phyloP scores from a whole-genome alignment of 2,888 invertebrate species.

The Drosophila picticornis region DNA sequence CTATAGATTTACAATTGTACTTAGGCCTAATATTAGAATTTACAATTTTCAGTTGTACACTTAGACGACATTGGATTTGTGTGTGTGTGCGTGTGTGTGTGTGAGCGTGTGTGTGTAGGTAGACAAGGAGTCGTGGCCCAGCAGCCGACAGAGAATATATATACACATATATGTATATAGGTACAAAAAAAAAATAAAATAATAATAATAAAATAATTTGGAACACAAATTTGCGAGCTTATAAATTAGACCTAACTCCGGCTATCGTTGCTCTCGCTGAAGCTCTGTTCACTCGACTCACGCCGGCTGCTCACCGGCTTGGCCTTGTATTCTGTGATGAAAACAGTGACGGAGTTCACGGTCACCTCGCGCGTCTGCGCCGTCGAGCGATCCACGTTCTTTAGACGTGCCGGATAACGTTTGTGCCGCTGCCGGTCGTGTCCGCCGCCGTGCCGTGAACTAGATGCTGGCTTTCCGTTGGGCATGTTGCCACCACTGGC shows the following conservation, averaged over 20 bases:
- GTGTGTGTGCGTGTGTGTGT: slow-evolving; percentile 6
- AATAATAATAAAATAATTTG: slow-evolving; percentile 15
- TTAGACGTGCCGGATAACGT: slow-evolving; percentile 92
- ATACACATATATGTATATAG: slow-evolving; percentile 15
- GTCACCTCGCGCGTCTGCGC: slow-evolving; percentile 98
- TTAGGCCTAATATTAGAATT: slow-evolving; percentile 78
- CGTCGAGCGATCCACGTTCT: slow-evolving; percentile 96
- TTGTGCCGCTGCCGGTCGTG: slow-evolving; percentile 87
- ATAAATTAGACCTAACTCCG: slow-evolving; percentile 82
- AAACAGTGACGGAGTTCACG: slow-evolving; percentile 98
- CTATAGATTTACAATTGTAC: slow-evolving; percentile 74
- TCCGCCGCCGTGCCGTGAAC: slow-evolving; percentile 82
- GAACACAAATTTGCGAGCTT: slow-evolving; percentile 40
- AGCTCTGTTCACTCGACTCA: slow-evolving; percentile 85
- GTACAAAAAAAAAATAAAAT: slow-evolving; percentile 5
- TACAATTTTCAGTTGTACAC: slow-evolving; percentile 70
- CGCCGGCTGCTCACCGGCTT: slow-evolving; percentile 86
- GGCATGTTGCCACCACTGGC: slow-evolving; percentile 87
- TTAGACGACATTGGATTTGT: slow-evolving; percentile 54
- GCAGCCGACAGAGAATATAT: slow-evolving; percentile 21
- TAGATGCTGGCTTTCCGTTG: slow-evolving; percentile 84
- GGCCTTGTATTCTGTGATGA: slow-evolving; percentile 98
- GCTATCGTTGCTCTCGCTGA: slow-evolving; percentile 86
- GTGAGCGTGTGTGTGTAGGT: background rate
- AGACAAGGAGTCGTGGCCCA: slow-evolving; percentile 25